A percentile compares a stretch with the other conserved stretches of the same genome.
Evolutionary conservation across 2,888 invertebrate genomes (phyloP).

Genomic region (Lissonota sp.): DNA sequence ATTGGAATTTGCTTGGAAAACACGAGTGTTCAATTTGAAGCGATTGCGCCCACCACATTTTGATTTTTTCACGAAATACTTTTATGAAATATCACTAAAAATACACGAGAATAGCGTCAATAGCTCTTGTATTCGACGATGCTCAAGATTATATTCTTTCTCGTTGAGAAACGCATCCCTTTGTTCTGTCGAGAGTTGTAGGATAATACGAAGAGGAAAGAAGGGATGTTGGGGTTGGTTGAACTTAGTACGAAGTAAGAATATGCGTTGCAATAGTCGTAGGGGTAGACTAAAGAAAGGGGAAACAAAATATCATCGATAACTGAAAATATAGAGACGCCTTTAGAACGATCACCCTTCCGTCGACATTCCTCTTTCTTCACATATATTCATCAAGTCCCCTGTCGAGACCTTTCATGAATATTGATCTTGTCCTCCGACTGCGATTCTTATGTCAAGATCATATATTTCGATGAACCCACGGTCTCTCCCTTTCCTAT

Average conservation of each 20-base stretch:
- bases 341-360: background rate
- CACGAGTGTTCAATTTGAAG: no score
- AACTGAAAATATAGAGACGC: conserved; percentile 8
- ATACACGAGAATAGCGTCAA: conserved; percentile 20
- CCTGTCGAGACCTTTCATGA: conserved; percentile 3
- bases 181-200: conserved; percentile 17
- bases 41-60: no score
- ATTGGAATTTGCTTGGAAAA: no score
- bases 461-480: conserved; percentile 26
- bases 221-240: background rate
- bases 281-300: conserved; percentile 7
- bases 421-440: background rate
- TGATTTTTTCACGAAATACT: no score
- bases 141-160: conserved; percentile 53
- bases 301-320: conserved; percentile 13
- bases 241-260: conserved; percentile 18
- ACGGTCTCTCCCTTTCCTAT: conserved; percentile 16
- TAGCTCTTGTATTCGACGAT: conserved; percentile 45
- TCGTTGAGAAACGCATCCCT: conserved; percentile 30
- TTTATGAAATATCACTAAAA: conserved; percentile 9
- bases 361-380: background rate
- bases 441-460: conserved; percentile 6
- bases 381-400: conserved; percentile 20
- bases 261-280: conserved; percentile 20
- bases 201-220: conserved; percentile 30